Evolutionary conservation across 2,113 vertebrate genomes (phyloP).

Genomic region (Macaca fascicularis): DNA sequence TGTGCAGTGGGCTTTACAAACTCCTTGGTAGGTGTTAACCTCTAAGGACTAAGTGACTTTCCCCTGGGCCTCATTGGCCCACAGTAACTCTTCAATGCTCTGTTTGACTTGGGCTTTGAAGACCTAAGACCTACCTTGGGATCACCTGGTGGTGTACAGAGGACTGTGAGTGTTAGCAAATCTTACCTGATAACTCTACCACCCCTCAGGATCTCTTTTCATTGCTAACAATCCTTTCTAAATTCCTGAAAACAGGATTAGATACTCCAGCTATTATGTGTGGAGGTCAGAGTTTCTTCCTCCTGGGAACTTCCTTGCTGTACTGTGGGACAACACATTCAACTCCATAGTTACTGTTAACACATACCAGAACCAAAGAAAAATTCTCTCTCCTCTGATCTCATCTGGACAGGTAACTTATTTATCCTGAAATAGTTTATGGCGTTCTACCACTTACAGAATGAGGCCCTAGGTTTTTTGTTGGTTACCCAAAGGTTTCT

Average conservation of each 20-base stretch:
- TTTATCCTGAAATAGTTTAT: constrained; percentile 26
- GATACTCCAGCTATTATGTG: not conserved
- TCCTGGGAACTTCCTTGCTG: not conserved
- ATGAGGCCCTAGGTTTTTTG: not conserved
- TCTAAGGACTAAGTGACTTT: not conserved
- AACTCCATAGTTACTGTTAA: constrained; percentile 33
- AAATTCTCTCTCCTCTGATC: not conserved
- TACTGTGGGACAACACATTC: not conserved
- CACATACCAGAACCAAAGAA: constrained; percentile 6
- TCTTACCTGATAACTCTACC: not conserved
- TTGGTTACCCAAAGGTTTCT: not conserved
- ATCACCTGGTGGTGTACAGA: not conserved
- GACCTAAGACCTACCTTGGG: not conserved
- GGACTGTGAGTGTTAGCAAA: not conserved
- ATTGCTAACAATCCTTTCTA: constrained; percentile 5
- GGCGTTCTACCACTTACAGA: not conserved
- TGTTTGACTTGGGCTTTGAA: not conserved
- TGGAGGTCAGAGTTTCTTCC: constrained; percentile 21
- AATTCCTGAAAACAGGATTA: not conserved
- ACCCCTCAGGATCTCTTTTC: not conserved
- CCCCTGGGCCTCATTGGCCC: not conserved
- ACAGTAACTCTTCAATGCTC: not conserved
- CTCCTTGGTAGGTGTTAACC: not conserved
- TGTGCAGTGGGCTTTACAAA: not conserved
- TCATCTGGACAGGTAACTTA: not conserved